phyloP scores from a whole-genome alignment of 1,140 invertebrate species.

The Heliconius nattereri region DNA sequence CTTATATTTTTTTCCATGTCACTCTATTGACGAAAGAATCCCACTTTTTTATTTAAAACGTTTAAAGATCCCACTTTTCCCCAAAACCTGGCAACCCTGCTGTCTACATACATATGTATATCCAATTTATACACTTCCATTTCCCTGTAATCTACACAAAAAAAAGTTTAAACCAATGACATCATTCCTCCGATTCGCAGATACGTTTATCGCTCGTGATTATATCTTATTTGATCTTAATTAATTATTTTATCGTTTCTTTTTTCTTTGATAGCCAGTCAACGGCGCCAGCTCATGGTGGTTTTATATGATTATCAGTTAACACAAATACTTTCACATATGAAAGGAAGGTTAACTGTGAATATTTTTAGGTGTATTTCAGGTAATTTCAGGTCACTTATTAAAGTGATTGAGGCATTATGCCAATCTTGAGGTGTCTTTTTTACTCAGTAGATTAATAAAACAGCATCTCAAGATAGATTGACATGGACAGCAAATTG shows the following conservation, averaged over 20 bases:
- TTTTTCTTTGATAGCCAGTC: not conserved
- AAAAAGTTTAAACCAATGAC: not conserved
- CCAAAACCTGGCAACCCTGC: no score
- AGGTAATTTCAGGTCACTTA: no score
- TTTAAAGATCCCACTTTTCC: no score
- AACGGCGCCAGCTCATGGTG: slow-evolving; percentile 1
- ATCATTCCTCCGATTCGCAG: not conserved
- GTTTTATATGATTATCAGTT: not conserved
- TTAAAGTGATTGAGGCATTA: no score
- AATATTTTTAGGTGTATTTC: not conserved
- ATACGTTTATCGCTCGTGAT: not conserved
- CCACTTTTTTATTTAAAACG: no score
- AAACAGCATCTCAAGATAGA: no score
- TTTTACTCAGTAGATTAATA: no score
- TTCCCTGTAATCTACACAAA: not conserved
- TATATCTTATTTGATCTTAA: slow-evolving; percentile 8
- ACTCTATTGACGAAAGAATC: no score
- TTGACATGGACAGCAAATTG: no score
- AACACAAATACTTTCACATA: not conserved
- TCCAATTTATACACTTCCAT: not conserved
- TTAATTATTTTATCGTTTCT: slow-evolving; percentile 11
- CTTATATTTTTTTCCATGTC: no score
- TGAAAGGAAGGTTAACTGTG: not conserved
- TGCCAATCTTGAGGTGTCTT: no score
- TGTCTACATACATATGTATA: no score